phyloP scores from a whole-genome alignment of 2,113 vertebrate genomes.

The Podarcis raffonei region DNA sequence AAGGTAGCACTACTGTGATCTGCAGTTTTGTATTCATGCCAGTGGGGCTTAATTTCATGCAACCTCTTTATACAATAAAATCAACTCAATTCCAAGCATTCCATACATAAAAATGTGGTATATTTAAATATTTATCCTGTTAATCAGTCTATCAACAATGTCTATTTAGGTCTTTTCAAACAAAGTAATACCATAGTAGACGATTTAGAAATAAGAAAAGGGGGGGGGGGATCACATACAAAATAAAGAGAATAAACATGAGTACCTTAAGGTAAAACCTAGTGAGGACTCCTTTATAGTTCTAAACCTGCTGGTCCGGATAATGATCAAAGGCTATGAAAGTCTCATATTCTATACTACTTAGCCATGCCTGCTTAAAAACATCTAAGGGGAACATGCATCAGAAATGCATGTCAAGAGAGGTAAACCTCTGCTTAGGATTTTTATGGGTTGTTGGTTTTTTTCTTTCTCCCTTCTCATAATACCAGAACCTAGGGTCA shows the following conservation, averaged over 20 bases:
- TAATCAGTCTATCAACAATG: neutral
- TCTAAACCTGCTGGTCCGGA: slow-evolving; percentile 68
- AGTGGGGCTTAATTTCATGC: neutral
- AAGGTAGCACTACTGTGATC: neutral
- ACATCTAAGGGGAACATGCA: slow-evolving; percentile 67
- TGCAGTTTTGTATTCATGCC: neutral
- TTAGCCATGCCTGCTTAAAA: slow-evolving; percentile 58
- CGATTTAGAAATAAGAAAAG: slow-evolving; percentile 24
- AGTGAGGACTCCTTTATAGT: slow-evolving; percentile 58
- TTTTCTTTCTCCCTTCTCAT: neutral
- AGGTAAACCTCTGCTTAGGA: too few species aligned
- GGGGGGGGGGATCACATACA: neutral
- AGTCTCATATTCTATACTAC: slow-evolving; percentile 68
- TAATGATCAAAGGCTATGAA: slow-evolving; percentile 66
- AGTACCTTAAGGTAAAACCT: slow-evolving; percentile 36
- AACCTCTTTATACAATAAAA: neutral
- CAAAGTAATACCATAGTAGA: neutral
- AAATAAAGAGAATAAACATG: neutral
- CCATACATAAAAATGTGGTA: neutral
- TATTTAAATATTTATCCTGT: neutral
- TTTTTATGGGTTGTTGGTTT: too few species aligned
- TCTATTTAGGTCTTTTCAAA: neutral
- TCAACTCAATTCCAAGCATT: slow-evolving; percentile 13
- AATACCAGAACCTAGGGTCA: too few species aligned
- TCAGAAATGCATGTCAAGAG: slow-evolving; percentile 65